A percentile compares a stretch with the other conserved stretches of the same genome.
These are phyloP conservation scores for Hylia prasina DNA, from an alignment of 2,113 vertebrate species.

Conservation along the genomic window DNA sequence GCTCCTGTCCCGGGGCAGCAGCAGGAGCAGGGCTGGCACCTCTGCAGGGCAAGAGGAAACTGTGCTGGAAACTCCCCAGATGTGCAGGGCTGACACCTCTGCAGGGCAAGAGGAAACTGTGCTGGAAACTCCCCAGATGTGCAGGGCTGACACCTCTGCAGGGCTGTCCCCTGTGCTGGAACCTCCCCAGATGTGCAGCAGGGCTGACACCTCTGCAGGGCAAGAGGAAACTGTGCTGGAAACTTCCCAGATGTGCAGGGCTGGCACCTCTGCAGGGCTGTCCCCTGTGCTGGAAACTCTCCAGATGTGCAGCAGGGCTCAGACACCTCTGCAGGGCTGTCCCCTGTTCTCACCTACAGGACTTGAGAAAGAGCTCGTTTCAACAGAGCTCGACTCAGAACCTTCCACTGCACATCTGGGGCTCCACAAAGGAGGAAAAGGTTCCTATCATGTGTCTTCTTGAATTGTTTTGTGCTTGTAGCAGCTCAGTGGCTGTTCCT, in stretches of 20 bases:
- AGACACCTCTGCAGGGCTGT: background rate
- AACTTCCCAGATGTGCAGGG: no score
- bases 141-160: no score
- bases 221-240: no score
- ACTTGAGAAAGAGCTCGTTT: background rate
- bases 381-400: background rate
- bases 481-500: background rate
- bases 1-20: background rate
- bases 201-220: background rate
- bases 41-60: background rate
- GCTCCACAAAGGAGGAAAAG: background rate
- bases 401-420: background rate
- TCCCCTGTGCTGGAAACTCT: no score
- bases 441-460: background rate
- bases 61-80: no score
- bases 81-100: background rate
- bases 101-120: no score
- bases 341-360: background rate
- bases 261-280: background rate
- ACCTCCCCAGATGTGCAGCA: no score
- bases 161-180: no score
- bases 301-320: background rate
- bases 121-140: no score
- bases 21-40: background rate
- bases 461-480: background rate